A percentile compares a stretch with the other conserved stretches of the same genome.
These are phyloP conservation scores for Sthenelais limicola DNA, from an alignment of 2,888 invertebrate species.

Conservation along the genomic window DNA sequence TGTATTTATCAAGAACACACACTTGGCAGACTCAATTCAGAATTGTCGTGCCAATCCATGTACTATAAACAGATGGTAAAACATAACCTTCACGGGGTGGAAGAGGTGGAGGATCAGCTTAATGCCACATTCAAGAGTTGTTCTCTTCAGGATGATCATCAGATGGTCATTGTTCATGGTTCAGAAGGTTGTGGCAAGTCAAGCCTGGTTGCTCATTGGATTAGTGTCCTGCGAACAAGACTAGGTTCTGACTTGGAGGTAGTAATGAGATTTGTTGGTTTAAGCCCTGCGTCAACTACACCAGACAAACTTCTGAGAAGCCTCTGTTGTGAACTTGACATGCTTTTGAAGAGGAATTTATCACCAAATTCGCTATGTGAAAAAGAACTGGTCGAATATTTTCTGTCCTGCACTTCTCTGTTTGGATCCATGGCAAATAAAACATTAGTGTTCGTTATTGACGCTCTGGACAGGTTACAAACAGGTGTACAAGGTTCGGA, in stretches of 20 bases:
- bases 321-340: slow-evolving; percentile 43
- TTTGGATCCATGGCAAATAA: not conserved
- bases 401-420: slow-evolving; percentile 21
- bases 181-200: slow-evolving; percentile 44
- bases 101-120: slow-evolving; percentile 16
- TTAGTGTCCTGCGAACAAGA: not conserved
- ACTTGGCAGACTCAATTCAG: not conserved
- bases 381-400: slow-evolving; percentile 18
- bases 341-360: slow-evolving; percentile 7
- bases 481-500: slow-evolving; percentile 14
- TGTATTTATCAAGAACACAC: not conserved
- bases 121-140: not conserved
- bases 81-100: not conserved
- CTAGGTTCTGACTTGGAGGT: slow-evolving; percentile 36
- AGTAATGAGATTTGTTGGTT: slow-evolving; percentile 41
- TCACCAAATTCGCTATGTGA: not conserved
- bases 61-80: not conserved
- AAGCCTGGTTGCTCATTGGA: slow-evolving; percentile 8
- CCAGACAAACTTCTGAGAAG: slow-evolving; percentile 38
- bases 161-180: slow-evolving; percentile 41
- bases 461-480: slow-evolving; percentile 34
- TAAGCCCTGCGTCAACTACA: slow-evolving; percentile 22
- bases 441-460: slow-evolving; percentile 29
- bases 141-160: slow-evolving; percentile 32
- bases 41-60: not conserved